phyloP scores from a whole-genome alignment of 92 coral and sea anemone genomes.

The Porites evermanni region DNA sequence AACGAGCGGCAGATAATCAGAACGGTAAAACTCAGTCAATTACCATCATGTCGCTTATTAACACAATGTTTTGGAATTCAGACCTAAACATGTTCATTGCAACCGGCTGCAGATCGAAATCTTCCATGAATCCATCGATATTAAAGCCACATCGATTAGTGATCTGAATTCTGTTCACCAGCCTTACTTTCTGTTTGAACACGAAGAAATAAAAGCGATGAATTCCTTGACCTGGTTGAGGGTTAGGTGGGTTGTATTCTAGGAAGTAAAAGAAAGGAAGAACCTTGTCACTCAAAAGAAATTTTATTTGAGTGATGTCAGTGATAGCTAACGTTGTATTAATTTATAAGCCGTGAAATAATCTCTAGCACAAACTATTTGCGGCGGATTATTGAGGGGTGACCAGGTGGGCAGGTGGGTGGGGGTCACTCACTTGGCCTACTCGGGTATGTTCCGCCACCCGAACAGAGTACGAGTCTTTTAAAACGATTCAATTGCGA shows the following conservation, averaged over 20 bases:
- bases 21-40: not conserved
- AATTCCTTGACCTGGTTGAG: slow-evolving; percentile 66
- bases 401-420: too few relatives aligned
- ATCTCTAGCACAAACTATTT: too few relatives aligned
- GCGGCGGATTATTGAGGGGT: too few relatives aligned
- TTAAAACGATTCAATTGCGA: too few relatives aligned
- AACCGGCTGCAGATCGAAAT: slow-evolving; percentile 30
- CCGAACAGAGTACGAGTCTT: too few relatives aligned
- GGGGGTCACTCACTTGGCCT: too few relatives aligned
- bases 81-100: slow-evolving; percentile 51
- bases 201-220: slow-evolving; percentile 69
- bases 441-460: too few relatives aligned
- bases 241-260: slow-evolving; percentile 78
- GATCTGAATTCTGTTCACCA: slow-evolving; percentile 12
- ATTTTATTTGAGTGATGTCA: not conserved
- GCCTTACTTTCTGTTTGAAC: slow-evolving; percentile 47
- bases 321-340: too few relatives aligned
- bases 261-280: not conserved
- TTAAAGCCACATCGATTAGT: slow-evolving; percentile 55
- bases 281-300: not conserved
- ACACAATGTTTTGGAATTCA: slow-evolving; percentile 13
- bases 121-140: slow-evolving; percentile 51
- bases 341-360: too few relatives aligned
- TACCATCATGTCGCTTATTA: slow-evolving; percentile 21
- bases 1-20: too few relatives aligned